Conservation (phyloP, 2,113 vertebrate species). For the Rhinolophus sinicus region DNA sequence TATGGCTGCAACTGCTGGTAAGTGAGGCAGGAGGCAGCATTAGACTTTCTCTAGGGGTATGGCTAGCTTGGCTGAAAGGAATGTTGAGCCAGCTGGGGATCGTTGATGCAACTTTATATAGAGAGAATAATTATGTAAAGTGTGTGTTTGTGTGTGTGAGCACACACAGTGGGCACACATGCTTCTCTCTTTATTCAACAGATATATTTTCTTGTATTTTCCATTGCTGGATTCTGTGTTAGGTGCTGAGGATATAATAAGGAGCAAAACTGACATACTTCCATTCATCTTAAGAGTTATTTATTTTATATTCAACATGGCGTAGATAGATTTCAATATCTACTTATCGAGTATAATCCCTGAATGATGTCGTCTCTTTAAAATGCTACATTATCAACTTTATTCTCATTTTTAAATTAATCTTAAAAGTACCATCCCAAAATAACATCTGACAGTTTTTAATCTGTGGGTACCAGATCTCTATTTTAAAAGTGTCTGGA, state of each 20-base stretch:
- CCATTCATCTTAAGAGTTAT: neutral
- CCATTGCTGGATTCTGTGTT: neutral
- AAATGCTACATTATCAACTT: neutral
- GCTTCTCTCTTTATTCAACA: neutral
- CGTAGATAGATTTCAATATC: neutral
- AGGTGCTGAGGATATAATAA: neutral
- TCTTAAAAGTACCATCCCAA: neutral
- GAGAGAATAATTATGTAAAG: neutral
- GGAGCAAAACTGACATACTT: neutral
- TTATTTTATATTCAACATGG: neutral
- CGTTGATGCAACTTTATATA: neutral
- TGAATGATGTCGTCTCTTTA: neutral
- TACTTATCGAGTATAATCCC: neutral
- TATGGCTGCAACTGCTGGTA: neutral
- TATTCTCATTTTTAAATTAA: neutral
- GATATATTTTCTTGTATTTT: neutral
- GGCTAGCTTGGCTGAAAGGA: neutral
- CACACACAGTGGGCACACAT: neutral
- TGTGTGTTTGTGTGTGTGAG: neutral
- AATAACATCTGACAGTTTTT: neutral
- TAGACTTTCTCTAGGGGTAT: neutral
- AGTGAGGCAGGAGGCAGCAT: too few relatives aligned
- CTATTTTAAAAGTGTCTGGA: neutral
- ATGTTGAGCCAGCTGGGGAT: neutral
- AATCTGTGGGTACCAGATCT: neutral